These are phyloP conservation scores for Labroides dimidiatus DNA, from an alignment of 2,797 vertebrate genomes.

Conservation along the genomic window DNA sequence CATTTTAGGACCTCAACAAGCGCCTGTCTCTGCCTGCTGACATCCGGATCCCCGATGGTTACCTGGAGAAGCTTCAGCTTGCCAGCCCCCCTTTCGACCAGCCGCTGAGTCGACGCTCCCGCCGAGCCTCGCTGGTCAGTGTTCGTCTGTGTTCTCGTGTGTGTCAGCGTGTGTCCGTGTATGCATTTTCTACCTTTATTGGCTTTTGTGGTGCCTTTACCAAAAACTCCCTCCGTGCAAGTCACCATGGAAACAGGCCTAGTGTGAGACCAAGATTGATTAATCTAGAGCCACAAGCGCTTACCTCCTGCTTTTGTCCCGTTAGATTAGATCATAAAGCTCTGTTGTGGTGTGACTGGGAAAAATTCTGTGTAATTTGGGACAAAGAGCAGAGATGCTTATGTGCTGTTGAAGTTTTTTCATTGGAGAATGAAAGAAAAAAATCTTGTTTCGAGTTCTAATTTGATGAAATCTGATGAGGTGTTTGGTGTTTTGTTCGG, in stretches of 20 bases:
- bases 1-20: slow-evolving; percentile 92
- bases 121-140: slow-evolving; percentile 75
- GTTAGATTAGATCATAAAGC: slow-evolving; percentile 43
- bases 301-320: slow-evolving; percentile 35
- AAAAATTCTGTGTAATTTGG: not conserved
- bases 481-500: too few relatives aligned
- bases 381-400: not conserved
- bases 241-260: slow-evolving; percentile 68
- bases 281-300: slow-evolving; percentile 32
- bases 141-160: slow-evolving; percentile 4
- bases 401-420: not conserved
- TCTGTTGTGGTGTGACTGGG: slow-evolving; percentile 1
- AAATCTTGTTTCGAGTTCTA: too few relatives aligned
- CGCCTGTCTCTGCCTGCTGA: slow-evolving; percentile 96
- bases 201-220: slow-evolving; percentile 23
- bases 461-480: too few relatives aligned
- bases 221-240: slow-evolving; percentile 28
- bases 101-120: slow-evolving; percentile 91
- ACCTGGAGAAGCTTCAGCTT: slow-evolving; percentile 97
- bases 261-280: slow-evolving; percentile 37
- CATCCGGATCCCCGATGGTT: slow-evolving; percentile 97
- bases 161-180: slow-evolving; percentile 21
- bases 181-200: slow-evolving; percentile 34
- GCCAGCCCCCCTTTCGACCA: slow-evolving; percentile 95
- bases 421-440: too few relatives aligned